Evolutionary conservation across 2,888 invertebrate species (phyloP).

Genomic region (Noctua fimbriata): DNA sequence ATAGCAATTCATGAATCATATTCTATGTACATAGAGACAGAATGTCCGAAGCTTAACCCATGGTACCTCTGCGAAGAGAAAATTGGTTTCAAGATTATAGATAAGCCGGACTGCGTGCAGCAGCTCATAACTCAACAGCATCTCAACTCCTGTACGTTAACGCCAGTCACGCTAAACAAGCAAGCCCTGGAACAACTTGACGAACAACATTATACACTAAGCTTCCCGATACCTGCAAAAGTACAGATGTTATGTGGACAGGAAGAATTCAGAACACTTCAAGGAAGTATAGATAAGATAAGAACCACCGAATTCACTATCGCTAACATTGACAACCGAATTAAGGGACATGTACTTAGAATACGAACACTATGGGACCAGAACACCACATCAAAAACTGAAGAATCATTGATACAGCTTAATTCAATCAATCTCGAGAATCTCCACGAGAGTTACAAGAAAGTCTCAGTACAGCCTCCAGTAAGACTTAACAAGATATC

Average conservation of each 20-base stretch:
- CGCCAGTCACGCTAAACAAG: constrained; percentile 9
- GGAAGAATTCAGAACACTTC: constrained; percentile 46
- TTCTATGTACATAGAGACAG: constrained; percentile 12
- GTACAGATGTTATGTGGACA: constrained; percentile 49
- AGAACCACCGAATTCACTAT: constrained; percentile 45
- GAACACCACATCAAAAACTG: neutral
- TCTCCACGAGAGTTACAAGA: no score
- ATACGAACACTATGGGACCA: neutral
- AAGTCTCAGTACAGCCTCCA: no score
- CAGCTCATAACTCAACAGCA: constrained; percentile 48
- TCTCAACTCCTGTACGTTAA: constrained; percentile 27
- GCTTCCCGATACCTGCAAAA: constrained; percentile 8
- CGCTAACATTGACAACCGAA: constrained; percentile 9
- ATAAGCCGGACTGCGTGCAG: constrained; percentile 54
- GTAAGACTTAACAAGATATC: no score
- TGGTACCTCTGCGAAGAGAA: constrained; percentile 36
- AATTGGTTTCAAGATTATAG: neutral
- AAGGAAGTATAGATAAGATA: constrained; percentile 56
- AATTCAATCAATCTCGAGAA: constrained; percentile 1
- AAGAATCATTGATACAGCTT: constrained; percentile 1
- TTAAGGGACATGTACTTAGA: constrained; percentile 14
- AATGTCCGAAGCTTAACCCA: constrained; percentile 26
- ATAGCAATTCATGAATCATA: neutral
- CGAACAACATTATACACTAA: constrained; percentile 54
- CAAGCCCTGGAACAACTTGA: constrained; percentile 42